Percentiles rank a stretch among this genome's conserved stretches.
phyloP scores from a whole-genome alignment of 64 coral and sea anemone genomes.

The Montipora sp. region DNA sequence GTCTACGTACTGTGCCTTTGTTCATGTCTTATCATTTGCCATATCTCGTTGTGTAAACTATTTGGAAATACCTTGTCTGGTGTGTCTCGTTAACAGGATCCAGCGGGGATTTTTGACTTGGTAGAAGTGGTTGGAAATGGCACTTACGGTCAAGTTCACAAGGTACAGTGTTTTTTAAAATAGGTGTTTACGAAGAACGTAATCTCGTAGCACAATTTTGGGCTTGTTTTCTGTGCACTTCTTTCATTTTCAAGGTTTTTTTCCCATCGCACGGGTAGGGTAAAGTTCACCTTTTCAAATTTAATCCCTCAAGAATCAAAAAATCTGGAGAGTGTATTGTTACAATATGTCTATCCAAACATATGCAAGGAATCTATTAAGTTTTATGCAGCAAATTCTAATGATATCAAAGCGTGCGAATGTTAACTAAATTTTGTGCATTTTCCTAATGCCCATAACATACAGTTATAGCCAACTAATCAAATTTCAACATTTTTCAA shows the following conservation, averaged over 20 bases:
- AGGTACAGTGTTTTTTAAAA: conserved; percentile 55
- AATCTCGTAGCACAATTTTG: neutral
- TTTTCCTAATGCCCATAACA: too few relatives aligned
- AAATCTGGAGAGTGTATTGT: neutral
- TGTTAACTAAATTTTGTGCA: neutral
- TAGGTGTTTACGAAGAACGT: neutral
- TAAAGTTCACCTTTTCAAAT: neutral
- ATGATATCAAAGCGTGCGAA: neutral
- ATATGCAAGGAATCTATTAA: too few relatives aligned
- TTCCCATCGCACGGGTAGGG: neutral
- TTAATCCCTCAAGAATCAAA: neutral
- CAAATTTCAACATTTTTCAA: neutral
- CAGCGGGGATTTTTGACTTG: conserved; percentile 97
- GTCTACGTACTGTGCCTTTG: too few relatives aligned
- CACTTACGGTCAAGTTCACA: conserved; percentile 98
- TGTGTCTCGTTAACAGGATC: conserved; percentile 69
- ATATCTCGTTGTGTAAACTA: conserved; percentile 3
- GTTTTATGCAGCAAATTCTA: neutral
- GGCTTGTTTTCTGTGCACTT: neutral
- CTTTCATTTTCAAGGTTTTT: conserved; percentile 13
- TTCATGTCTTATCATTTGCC: too few relatives aligned
- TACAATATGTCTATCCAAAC: neutral
- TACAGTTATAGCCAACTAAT: neutral
- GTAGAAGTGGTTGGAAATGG: conserved; percentile 99
- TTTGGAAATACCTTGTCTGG: neutral